Base-by-base conservation (phyloP, 2,888 invertebrate genomes). In the Athalia circularis region DNA sequence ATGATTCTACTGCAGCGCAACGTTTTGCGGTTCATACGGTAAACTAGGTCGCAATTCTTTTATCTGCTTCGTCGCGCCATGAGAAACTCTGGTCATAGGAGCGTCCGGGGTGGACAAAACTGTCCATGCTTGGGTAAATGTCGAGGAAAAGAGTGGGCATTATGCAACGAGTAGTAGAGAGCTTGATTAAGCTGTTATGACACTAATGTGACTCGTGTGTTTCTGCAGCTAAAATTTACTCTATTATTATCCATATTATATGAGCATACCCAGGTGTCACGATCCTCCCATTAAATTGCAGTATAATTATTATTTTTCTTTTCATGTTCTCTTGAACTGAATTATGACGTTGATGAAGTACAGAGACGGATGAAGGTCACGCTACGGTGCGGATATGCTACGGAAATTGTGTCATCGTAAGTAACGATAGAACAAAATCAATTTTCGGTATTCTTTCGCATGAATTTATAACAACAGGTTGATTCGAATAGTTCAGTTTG, bases 181-280 rank as follows among this genome's bases (percentile, higher is more conserved):
- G 77, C 59, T 77, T 77, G 68, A 77, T 68, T 77, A 68, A 77
- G 77, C 48, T 77, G 62, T 77, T 77, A 61, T 62, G 77, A 77
- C 77, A 77, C 77, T 68, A 59, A 43, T 62, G 70, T 59, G 68
- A 68, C 68, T 61, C 59, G 77, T 64, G 61, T 77, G 77, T 65
- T 70, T 50, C 4, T 68, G 47, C 59, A 50, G 70, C 59, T 72
- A 13, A 47, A 72, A 57, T 72, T 59, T 57, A 59, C 13, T 15
- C 47, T 29, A 29, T 29, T 29, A 29, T 29, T 29, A 29, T 29
- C 29, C 29, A 29, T 43, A 59, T 11, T 59, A 7, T 59, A 15
- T 7, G n/a, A 13, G 47, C n/a, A 59, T 45, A 13, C 47, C 47
- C 5, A 8, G 59, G 47, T 72, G 72, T 72, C 59, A 72, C 57